These are phyloP conservation scores for Drosophila kambysellisi DNA, from an alignment of 2,888 invertebrate genomes.

Conservation along the genomic window DNA sequence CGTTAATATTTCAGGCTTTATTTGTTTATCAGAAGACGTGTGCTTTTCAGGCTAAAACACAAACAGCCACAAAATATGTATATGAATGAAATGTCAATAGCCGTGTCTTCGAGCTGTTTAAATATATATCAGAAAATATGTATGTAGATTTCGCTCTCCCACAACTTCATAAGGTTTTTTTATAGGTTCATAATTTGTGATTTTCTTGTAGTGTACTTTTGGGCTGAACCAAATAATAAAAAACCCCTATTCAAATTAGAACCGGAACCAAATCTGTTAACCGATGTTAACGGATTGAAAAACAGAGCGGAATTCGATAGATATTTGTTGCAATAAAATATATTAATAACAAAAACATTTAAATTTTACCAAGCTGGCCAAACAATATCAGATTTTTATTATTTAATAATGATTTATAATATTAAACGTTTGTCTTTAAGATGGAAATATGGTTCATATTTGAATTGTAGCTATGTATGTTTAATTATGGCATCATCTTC, in stretches of 20 bases:
- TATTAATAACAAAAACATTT: not conserved
- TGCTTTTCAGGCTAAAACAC: not conserved
- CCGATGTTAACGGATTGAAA: not conserved
- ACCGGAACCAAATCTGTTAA: not conserved
- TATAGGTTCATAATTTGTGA: not conserved
- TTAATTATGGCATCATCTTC: slow-evolving; percentile 64
- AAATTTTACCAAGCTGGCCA: not conserved
- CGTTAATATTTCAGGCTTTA: not conserved
- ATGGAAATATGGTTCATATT: not conserved
- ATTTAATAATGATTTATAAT: slow-evolving; percentile 1
- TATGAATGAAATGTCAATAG: not conserved
- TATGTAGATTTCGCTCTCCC: slow-evolving; percentile 1
- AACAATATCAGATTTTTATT: not conserved
- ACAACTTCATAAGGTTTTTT: not conserved
- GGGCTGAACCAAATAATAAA: not conserved
- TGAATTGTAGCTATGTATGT: not conserved
- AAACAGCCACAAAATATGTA: not conserved
- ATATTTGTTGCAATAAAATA: not conserved
- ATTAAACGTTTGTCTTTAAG: not conserved
- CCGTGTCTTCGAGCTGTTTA: not conserved
- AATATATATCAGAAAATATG: slow-evolving; percentile 13
- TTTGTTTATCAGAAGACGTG: not conserved
- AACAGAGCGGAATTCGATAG: not conserved
- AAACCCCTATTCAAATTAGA: not conserved
- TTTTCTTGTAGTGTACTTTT: not conserved